Evolutionary conservation across 1,140 invertebrate genomes (phyloP).

Genomic region (Papilio machaon): DNA sequence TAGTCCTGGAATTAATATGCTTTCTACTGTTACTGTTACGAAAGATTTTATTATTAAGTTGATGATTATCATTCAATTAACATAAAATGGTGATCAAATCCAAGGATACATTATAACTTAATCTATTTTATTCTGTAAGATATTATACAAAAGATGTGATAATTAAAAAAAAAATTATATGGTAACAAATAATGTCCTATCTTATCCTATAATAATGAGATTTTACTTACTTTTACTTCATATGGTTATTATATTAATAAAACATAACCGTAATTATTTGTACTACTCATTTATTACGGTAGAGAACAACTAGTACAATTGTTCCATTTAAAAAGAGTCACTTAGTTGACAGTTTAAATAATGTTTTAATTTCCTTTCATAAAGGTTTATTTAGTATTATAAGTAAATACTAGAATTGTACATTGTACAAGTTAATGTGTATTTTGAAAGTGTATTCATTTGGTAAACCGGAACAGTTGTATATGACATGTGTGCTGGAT

Average conservation of each 20-base stretch:
- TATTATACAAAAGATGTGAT: background rate
- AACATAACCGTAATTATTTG: too few species aligned
- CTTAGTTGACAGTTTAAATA: too few species aligned
- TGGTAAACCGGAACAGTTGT: background rate
- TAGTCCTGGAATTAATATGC: constrained; percentile 69
- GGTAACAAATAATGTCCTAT: background rate
- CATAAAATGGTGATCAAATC: constrained; percentile 14
- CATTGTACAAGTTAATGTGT: background rate
- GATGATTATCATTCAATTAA: too few species aligned
- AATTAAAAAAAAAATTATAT: background rate
- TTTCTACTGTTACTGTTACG: constrained; percentile 42
- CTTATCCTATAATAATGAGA: too few species aligned
- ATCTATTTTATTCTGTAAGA: too few species aligned
- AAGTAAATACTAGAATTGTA: too few species aligned
- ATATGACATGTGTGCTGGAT: background rate
- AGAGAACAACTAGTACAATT: too few species aligned
- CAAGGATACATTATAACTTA: background rate
- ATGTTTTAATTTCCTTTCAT: background rate
- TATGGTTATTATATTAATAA: too few species aligned
- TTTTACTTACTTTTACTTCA: too few species aligned
- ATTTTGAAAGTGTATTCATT: background rate
- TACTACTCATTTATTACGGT: too few species aligned
- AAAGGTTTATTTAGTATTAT: too few species aligned
- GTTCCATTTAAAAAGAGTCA: too few species aligned
- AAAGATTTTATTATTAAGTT: background rate